Percentiles rank a stretch among this genome's conserved stretches.
Evolutionary conservation across 37 sponge, comb jelly and placozoan species (phyloP).

Genomic region (Ianthella basta): DNA sequence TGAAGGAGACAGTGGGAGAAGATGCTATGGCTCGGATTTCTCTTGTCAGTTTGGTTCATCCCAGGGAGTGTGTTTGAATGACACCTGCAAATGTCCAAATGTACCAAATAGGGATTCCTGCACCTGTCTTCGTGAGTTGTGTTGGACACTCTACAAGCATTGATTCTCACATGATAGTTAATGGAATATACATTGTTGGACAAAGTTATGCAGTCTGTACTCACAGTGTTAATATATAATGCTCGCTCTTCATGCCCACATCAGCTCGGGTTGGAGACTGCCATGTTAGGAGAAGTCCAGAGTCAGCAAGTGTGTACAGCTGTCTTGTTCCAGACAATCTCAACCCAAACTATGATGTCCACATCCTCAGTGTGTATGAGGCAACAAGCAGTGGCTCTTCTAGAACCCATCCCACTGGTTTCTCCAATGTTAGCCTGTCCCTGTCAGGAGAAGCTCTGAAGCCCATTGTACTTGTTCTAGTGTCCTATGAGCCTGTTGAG

Average conservation of each 20-base stretch:
- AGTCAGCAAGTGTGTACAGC: not conserved
- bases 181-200: too few relatives aligned
- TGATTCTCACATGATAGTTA: too few relatives aligned
- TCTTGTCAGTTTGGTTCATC: not conserved
- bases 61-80: not conserved
- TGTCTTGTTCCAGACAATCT: slow-evolving; percentile 25
- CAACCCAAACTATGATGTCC: slow-evolving; percentile 22
- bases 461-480: slow-evolving; percentile 24
- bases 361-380: slow-evolving; percentile 25
- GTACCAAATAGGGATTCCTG: not conserved
- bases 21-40: too few relatives aligned
- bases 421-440: not conserved
- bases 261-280: too few relatives aligned
- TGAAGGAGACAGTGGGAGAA: too few relatives aligned
- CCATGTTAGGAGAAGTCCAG: too few relatives aligned
- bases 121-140: slow-evolving; percentile 17
- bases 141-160: too few relatives aligned
- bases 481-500: slow-evolving; percentile 25
- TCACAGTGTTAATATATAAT: too few relatives aligned
- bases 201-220: too few relatives aligned
- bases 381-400: not conserved
- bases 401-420: not conserved
- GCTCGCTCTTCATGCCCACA: too few relatives aligned
- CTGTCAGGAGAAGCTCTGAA: not conserved
- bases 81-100: not conserved